Evolutionary conservation across 2,888 invertebrate species (phyloP), one percentile per base, ranked within the genome.

Genomic region (Arctia plantaginis): DNA sequence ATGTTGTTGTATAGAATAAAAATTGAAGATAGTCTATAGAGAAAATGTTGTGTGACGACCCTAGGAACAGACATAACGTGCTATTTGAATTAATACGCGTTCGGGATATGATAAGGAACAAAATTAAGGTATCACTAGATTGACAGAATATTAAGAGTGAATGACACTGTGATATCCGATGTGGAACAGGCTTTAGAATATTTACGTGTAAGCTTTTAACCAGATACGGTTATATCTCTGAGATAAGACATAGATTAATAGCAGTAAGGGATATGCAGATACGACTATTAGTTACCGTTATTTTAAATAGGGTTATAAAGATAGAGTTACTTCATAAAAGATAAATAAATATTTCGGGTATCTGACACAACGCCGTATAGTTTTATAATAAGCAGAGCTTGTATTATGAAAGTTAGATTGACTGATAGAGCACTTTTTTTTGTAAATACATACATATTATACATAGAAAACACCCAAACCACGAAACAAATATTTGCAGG

Each of bases 241-340:
- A 44, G 64, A 41, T 70, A 70, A 70, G n/a, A 44, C 30, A 35
- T 70, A 20, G 39, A 69, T 59, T 39, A 64, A 70, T 64, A 44
- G 59, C 41, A 23, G 44, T 12, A n/a, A 18, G 44, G 3, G n/a
- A 62, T 62, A 62, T 20, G 18, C 62, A 39, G 62, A 62, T 62
- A 12, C 41, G 41, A 70, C 62, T 62, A 62, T 27, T 30, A 41
- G 39, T 59, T 69, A 69, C 59, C 27, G 69, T 69, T 69, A 69
- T n/a, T 69, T 30, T 30, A 30, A 62, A 30, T 30, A 18, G 30
- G 30, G 0, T 59, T 59, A 59, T 59, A 30, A 59, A 59, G 15
- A 59, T 59, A 59, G 27, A 6, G 30, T 62, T 18, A 30, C 30
- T 15, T n/a, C 27, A 3, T n/a, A n/a, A 13, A 3, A 27, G 27